Evolutionary conservation across 2,888 invertebrate genomes (phyloP), one percentile per base, ranked within the genome.

Genomic region (Amorpha juglandis): DNA sequence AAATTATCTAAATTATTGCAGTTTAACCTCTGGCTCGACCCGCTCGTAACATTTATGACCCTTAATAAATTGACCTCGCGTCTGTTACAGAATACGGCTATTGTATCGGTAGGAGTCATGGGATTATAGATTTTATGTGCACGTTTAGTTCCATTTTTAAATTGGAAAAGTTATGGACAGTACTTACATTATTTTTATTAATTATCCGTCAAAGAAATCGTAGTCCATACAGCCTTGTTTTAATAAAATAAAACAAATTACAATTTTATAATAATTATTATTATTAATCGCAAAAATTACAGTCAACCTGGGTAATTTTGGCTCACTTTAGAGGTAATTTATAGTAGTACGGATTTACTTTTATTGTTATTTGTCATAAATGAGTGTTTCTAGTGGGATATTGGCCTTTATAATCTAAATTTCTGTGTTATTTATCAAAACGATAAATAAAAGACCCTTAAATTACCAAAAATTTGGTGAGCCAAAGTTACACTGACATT

Each of bases 21-120:
- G 76, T 77, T 81, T 82, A 81, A 86, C 86, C 86, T 87, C 78
- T 84, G 78, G 76, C 76, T 75, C 79, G 74, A 73, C 71, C 74
- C 77, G 73, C 65, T 68, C 71, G 73, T 76, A 73, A 78, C 79
- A 77, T 81, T 82, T 77, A 80, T 77, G 82, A 77, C 78, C 81
- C 74, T 42, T 58, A 73, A 83, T 86, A 84, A 87, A 86, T 86
- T 86, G 81, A 78, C 82, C 85, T 76, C 81, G 84, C 85, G 86
- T 79, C 72, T 71, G 70, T 68, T 69, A 68, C 71, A 74, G 71
- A 70, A 71, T 71, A 53, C 9, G 58, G 21, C 14, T 11, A 14
- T 45, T 52, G 14, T 58, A 58, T 58, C 19, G 19, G 16, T 12
- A 42, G 42, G 58, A 38, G 58, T 58, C 19, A 58, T 58, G 19